Evolutionary conservation across 2,113 vertebrate species (phyloP).

Genomic region (Sterna hirundo): DNA sequence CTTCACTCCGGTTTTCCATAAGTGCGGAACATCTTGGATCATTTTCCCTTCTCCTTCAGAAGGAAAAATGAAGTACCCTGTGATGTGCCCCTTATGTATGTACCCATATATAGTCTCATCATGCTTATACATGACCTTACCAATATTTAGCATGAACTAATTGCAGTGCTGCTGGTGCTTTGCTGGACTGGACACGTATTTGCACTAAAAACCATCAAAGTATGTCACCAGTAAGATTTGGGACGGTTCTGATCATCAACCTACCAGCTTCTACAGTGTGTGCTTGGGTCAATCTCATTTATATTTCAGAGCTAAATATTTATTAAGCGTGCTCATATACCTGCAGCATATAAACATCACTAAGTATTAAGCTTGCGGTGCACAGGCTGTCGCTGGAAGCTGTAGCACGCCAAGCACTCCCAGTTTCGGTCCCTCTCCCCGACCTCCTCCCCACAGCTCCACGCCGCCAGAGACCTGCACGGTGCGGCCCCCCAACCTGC

Average conservation of each 20-base stretch:
- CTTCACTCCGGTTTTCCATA: not conserved
- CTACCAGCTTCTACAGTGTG: fast-evolving
- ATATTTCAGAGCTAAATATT: not conserved
- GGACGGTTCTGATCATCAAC: not conserved
- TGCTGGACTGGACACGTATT: fast-evolving
- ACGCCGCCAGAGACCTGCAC: not conserved
- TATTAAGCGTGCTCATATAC: fast-evolving
- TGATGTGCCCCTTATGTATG: too few species aligned
- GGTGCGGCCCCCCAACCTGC: not conserved
- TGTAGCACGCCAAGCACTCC: not conserved
- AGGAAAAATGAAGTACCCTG: not conserved
- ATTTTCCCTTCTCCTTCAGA: not conserved
- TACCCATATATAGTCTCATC: not conserved
- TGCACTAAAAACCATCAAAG: fast-evolving
- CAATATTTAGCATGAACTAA: fast-evolving
- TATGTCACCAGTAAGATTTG: not conserved
- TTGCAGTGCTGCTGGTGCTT: not conserved
- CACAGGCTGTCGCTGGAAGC: not conserved
- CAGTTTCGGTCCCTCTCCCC: fast-evolving
- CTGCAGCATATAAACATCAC: not conserved
- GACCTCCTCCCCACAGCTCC: not conserved
- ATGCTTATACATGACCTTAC: not conserved
- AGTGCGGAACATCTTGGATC: not conserved
- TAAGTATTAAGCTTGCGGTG: fast-evolving
- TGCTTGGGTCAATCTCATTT: not conserved